Percentiles rank a stretch among this genome's conserved stretches.
phyloP scores from a whole-genome alignment of 1,140 invertebrate genomes.

The Theocolax elegans region DNA sequence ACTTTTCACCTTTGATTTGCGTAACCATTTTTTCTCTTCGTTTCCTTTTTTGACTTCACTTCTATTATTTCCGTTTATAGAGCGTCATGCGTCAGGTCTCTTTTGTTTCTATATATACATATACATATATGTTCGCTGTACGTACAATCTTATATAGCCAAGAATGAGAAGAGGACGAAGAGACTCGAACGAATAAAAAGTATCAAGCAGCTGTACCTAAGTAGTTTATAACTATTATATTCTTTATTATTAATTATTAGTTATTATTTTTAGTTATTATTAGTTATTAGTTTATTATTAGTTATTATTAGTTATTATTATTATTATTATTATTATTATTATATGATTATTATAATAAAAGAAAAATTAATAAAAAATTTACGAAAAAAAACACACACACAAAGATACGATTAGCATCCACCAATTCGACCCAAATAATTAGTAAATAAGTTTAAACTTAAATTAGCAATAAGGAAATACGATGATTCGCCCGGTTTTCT shows the following conservation, averaged over 20 bases:
- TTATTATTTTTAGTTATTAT: conserved; percentile 49
- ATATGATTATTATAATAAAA: conserved; percentile 42
- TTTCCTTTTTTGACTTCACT: conserved; percentile 51
- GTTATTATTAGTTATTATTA: conserved; percentile 48
- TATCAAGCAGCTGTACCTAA: conserved; percentile 65
- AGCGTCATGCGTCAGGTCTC: too few relatives aligned
- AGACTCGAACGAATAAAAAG: conserved; percentile 53
- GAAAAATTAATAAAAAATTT: conserved; percentile 45
- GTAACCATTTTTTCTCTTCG: too few relatives aligned
- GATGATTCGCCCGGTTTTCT: too few relatives aligned
- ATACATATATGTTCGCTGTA: too few relatives aligned
- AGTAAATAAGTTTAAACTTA: too few relatives aligned
- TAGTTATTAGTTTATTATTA: conserved; percentile 54
- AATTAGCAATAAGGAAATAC: too few relatives aligned
- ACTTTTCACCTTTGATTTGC: conserved; percentile 46
- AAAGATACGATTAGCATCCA: too few relatives aligned
- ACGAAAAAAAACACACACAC: neutral
- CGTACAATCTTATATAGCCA: too few relatives aligned
- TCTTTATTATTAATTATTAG: conserved; percentile 50
- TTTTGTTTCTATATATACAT: too few relatives aligned
- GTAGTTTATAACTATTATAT: conserved; percentile 59
- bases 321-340: conserved; percentile 42
- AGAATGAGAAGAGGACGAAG: too few relatives aligned
- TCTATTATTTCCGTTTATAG: conserved; percentile 48
- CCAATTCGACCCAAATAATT: too few relatives aligned